Evolutionary conservation across 2,888 invertebrate genomes (phyloP).

Genomic region (Nasonovia ribisnigri): DNA sequence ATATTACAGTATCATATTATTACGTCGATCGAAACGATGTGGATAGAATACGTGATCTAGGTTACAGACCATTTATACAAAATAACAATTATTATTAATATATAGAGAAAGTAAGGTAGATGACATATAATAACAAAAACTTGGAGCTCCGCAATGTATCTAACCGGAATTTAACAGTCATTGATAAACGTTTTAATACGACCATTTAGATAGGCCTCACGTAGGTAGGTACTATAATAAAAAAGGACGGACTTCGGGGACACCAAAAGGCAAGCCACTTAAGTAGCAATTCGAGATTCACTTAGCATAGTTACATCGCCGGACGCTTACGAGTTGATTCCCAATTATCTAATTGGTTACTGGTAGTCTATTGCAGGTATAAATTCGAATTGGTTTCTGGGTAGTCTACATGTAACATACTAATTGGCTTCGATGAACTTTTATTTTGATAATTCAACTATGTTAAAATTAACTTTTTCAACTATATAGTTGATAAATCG

Average conservation of each 20-base stretch:
- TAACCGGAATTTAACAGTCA: neutral
- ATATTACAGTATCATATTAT: neutral
- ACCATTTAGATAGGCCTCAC: neutral
- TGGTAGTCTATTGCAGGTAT: too few relatives aligned
- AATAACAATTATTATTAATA: neutral
- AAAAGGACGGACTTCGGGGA: neutral
- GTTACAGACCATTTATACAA: neutral
- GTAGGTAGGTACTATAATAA: neutral
- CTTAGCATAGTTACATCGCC: too few relatives aligned
- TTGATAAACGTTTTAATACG: neutral
- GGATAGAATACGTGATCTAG: neutral
- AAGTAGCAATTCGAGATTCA: too few relatives aligned
- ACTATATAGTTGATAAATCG: too few relatives aligned
- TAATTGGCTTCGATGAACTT: too few relatives aligned
- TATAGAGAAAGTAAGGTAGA: neutral
- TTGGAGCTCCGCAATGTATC: neutral
- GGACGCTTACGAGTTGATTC: too few relatives aligned
- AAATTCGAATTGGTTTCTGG: too few relatives aligned
- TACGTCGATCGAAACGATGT: neutral
- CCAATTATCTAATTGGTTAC: too few relatives aligned
- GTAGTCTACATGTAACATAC: too few relatives aligned
- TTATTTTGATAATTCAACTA: too few relatives aligned
- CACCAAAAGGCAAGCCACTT: neutral
- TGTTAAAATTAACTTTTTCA: too few relatives aligned
- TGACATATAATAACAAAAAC: neutral